Evolutionary conservation across 1,140 invertebrate genomes (phyloP).

Genomic region (Hycleus phaleratus): DNA sequence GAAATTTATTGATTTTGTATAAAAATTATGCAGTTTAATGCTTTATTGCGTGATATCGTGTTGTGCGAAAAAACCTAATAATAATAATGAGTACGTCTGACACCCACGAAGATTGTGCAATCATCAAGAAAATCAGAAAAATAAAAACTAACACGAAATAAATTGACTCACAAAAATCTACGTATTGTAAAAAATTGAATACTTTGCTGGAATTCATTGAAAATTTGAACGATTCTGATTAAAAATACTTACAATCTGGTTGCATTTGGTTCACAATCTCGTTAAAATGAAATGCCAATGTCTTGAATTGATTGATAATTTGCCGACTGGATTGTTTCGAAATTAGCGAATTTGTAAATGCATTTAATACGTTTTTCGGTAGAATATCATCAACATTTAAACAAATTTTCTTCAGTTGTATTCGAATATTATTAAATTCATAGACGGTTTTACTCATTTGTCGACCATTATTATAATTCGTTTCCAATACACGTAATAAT

Average conservation of each 20-base stretch:
- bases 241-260: constrained; percentile 9
- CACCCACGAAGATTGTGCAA: too few relatives aligned
- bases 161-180: neutral
- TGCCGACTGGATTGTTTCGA: constrained; percentile 30
- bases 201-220: too few relatives aligned
- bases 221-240: neutral
- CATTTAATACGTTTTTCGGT: constrained; percentile 25
- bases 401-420: constrained; percentile 4
- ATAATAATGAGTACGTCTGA: too few relatives aligned
- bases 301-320: constrained; percentile 36
- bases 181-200: neutral
- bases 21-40: too few relatives aligned
- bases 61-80: too few relatives aligned
- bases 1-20: too few relatives aligned
- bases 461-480: constrained; percentile 21
- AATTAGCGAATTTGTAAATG: constrained; percentile 26
- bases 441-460: constrained; percentile 10
- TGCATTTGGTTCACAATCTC: constrained; percentile 17
- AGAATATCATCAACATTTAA: constrained; percentile 20
- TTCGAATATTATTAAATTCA: constrained; percentile 8
- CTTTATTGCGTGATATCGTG: too few relatives aligned
- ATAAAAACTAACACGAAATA: neutral
- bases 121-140: too few relatives aligned
- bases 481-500: constrained; percentile 17
- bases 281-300: constrained; percentile 31